Evolutionary conservation across 2,888 invertebrate species (phyloP), one percentile per base, ranked within the genome.

Genomic region (Caenorhabditis sp.): DNA sequence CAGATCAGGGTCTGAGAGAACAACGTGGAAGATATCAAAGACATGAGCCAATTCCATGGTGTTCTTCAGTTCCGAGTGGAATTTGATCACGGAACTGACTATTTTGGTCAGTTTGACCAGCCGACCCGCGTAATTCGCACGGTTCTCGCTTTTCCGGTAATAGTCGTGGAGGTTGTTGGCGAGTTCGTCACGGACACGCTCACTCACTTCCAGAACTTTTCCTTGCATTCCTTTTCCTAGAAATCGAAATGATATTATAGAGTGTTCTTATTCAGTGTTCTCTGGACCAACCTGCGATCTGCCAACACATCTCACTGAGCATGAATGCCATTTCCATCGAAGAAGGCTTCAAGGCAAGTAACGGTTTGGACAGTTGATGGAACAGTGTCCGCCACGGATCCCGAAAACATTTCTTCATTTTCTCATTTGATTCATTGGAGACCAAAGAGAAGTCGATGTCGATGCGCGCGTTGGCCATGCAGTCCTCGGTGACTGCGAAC

Each of bases 1-100:
- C 11, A 72, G 74, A 24, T 67, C 77, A 22, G 79, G 68, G 32
- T 84, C 86, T 6, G 69, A 71, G 2, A 83, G 40, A 20, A 82
- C 82, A 13, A 83, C 77, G 35, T 80, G 78, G 56, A 86, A 85
- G 9, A 86, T 78, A 32, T 86, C 85, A 44, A 86, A 85, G 26
- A 86, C 71, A 11, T 77, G 24, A 1, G 80, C 84, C 47, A 85
- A 50, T 18, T 85, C 85, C 80, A 86, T 72, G 13, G 70, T 62
- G n/a, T 80, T 64, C 40, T 78, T 78, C 8, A 79, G 58, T 37
- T 85, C 79, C 44, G 61, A 28, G 22, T 83, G 86, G 28, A 78
- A 72, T 37, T 77, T 78, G 62, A 84, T 72, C 0, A 86, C 32
- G 4, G 79, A 74, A 47, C 77, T 80, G 32, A 85, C 78, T n/a